Base-by-base conservation (phyloP, 2,113 vertebrate species). In the Bos indicus region DNA sequence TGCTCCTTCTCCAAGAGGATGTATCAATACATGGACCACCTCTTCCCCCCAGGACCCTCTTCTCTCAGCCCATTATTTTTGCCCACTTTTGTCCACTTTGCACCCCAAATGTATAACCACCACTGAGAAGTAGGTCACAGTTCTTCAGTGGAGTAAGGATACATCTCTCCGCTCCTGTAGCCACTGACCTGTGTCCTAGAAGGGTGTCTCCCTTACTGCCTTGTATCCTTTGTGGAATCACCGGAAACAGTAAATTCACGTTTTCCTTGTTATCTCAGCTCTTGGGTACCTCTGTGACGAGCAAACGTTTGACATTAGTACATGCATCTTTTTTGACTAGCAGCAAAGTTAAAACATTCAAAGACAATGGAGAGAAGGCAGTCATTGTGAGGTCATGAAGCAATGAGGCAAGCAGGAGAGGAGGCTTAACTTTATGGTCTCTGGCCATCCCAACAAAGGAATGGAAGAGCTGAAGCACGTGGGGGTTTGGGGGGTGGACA, bases 241-340 rank as follows among this genome's bases (percentile, higher is more conserved):
- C 30, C 1, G 0, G 52, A 80, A 85, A 6, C 30, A 43, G 16
- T 5, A n/a, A 57, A 12, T 80, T 26, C 26, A 4, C 3, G 1
- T 6, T 11, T n/a, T 40, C 7, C 21, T 56, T 28, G 28, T 15
- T 11, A 10, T 64, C n/a, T 82, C 14, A 77, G 33, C 9, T 90
- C 77, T 48, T 56, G 52, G 48, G 11, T 17, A 21, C 25, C 43
- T 91, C n/a, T 78, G 11, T 62, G 43, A n/a, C 30, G 7, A 46
- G 51, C 46, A 81, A 48, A 86, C 6, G 28, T 33, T 57, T 90
- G 57, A 8, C 56, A 6, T 43, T 84, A 43, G 28, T 19, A 12
- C 14, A 16, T 48, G 16, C 0, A 0, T 2, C 62, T 91, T 14
- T 84, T 52, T 51, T 3, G 11, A 33, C 23, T 64, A 84, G 28